Base-by-base conservation (phyloP, 2,113 vertebrate species). In the Carollia perspicillata region DNA sequence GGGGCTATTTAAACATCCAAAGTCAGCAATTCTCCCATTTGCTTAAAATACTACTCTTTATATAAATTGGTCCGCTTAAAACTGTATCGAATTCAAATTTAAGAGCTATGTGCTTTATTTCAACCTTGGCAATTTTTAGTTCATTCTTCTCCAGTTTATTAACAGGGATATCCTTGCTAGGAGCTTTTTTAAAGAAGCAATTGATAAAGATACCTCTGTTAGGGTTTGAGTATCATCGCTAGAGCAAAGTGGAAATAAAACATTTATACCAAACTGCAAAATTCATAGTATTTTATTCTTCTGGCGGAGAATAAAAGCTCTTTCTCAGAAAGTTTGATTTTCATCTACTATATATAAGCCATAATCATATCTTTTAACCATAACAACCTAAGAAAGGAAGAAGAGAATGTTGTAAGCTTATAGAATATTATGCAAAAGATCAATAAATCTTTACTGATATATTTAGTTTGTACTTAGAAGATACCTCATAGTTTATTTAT, bases 201-300 rank as follows among this genome's bases (percentile, higher is more conserved):
- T 6, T 87, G 47, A 69, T 42, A 33, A 33, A 47, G 35, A 88
- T 60, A 55, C 35, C 18, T 87, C 51, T 75, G 53, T 68, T 63
- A n/a, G 22, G 84, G 69, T 91, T 4, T 92, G 28, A 92, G 18
- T 68, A 83, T 49, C 58, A 86, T 74, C 88, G 84, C 23, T 81
- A 18, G 26, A 95, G 12, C 35, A 97, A 95, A 97, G 23, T 95
- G 26, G 17, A 95, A 90, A 87, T 84, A 92, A 93, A 96, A 89
- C 69, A 71, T 47, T 80, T 90, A 47, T 9, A 80, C 58, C 65
- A 93, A 81, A 72, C 22, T 79, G 28, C 44, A 93, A 51, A 18
- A 66, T 47, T 93, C 22, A 37, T 20, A 84, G 40, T 92, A 93
- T 51, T 93, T 89, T 84, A 65, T 89, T 47, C 7, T 86, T 81